Evolutionary conservation across 2,797 vertebrate species (phyloP).

Genomic region (Microctenopoma steveboyesi): DNA sequence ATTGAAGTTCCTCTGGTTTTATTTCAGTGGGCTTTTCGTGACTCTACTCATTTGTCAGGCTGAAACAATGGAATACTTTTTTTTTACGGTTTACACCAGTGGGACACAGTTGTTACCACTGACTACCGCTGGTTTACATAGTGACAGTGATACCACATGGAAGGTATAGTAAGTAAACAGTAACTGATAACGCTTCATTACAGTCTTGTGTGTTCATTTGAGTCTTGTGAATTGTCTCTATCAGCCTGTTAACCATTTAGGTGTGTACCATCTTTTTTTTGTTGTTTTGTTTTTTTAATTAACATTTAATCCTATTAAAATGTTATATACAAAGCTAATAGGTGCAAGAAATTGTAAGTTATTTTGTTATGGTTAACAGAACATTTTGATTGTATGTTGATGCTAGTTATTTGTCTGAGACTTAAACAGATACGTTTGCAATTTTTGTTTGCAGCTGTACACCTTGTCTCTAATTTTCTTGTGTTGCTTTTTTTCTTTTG

Average conservation of each 20-base stretch:
- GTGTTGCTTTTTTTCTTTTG: not conserved
- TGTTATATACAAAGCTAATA: slow-evolving; percentile 27
- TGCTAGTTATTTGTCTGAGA: slow-evolving; percentile 33
- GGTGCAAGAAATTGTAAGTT: slow-evolving; percentile 43
- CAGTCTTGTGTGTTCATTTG: not conserved
- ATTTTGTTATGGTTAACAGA: slow-evolving; percentile 48
- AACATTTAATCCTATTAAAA: slow-evolving; percentile 25
- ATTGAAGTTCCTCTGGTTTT: slow-evolving; percentile 21
- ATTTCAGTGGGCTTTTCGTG: slow-evolving; percentile 21
- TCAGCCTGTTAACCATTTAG: slow-evolving; percentile 24
- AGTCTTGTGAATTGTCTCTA: slow-evolving; percentile 24
- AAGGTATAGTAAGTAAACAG: slow-evolving; percentile 27
- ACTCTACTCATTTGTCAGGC: slow-evolving; percentile 25
- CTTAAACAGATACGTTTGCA: slow-evolving; percentile 50
- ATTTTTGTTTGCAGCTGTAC: slow-evolving; percentile 42
- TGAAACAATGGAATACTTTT: not conserved
- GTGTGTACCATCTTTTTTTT: not conserved
- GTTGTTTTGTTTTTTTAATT: slow-evolving; percentile 20
- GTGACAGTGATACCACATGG: slow-evolving; percentile 3
- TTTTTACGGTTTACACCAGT: slow-evolving; percentile 56
- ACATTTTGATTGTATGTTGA: slow-evolving; percentile 45
- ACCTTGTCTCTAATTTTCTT: slow-evolving; percentile 22
- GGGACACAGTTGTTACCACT: slow-evolving; percentile 31
- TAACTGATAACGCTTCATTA: slow-evolving; percentile 13
- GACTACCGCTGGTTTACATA: slow-evolving; percentile 42